Evolutionary conservation across 2,888 invertebrate genomes (phyloP).

Genomic region (Drosophila mimica): DNA sequence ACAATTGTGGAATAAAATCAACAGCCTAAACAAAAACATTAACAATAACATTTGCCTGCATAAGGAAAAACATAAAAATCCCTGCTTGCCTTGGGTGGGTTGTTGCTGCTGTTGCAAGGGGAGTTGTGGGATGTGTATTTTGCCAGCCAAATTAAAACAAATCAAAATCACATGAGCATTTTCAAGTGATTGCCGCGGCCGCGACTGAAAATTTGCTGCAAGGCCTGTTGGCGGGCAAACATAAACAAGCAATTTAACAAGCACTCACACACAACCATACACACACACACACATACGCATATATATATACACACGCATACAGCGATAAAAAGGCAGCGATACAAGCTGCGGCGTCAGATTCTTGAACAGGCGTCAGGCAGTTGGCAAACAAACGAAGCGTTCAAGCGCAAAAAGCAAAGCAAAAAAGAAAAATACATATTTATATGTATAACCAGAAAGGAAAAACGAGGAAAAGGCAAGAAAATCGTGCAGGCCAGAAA

Average conservation of each 20-base stretch:
- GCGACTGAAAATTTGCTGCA: constrained; percentile 45
- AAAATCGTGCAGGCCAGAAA: constrained; percentile 51
- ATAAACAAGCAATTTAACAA: constrained; percentile 78
- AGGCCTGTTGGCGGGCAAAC: constrained; percentile 57
- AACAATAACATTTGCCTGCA: constrained; percentile 54
- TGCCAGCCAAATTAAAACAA: constrained; percentile 71
- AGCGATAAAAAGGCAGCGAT: constrained; percentile 24
- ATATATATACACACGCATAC: constrained; percentile 2
- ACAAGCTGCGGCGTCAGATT: constrained; percentile 24
- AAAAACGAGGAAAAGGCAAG: constrained; percentile 40
- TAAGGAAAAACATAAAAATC: constrained; percentile 34
- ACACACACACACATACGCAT: constrained; percentile 10
- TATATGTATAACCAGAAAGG: constrained; percentile 4
- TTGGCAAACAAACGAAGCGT: constrained; percentile 81
- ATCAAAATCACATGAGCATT: constrained; percentile 77
- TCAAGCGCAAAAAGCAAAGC: constrained; percentile 75
- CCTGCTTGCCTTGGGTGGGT: constrained; percentile 10
- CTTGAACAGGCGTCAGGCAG: constrained; percentile 64
- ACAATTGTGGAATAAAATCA: constrained; percentile 58
- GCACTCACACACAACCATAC: constrained; percentile 41
- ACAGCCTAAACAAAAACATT: constrained; percentile 64
- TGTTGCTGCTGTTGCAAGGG: constrained; percentile 15
- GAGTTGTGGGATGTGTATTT: constrained; percentile 24
- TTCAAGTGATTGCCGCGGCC: constrained; percentile 69
- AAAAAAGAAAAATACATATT: constrained; percentile 21